Conservation (phyloP, 2,888 invertebrate genomes). For the Cepaea hortensis region DNA sequence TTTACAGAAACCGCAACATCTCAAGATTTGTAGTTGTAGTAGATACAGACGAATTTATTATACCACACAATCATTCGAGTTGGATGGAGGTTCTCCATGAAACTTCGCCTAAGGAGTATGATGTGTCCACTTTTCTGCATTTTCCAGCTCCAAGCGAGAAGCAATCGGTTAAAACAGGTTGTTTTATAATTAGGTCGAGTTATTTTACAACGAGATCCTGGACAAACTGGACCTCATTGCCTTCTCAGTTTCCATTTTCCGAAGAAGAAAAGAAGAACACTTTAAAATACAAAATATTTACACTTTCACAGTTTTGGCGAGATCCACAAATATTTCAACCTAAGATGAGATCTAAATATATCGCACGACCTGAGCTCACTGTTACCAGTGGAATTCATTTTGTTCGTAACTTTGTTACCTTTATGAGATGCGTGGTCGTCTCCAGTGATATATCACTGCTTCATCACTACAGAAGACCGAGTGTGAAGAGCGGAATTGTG, state of each 20-base stretch:
- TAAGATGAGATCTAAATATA: neutral
- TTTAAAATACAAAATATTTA: neutral
- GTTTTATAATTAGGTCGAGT: neutral
- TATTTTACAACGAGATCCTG: neutral
- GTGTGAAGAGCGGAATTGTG: neutral
- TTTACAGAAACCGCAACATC: slow-evolving; percentile 29
- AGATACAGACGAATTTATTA: slow-evolving; percentile 30
- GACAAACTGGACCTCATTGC: neutral
- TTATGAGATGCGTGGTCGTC: neutral
- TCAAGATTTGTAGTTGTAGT: slow-evolving; percentile 25
- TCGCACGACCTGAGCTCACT: slow-evolving; percentile 9
- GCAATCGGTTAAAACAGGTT: neutral
- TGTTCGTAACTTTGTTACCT: neutral
- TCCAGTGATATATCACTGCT: neutral
- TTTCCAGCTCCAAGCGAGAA: neutral
- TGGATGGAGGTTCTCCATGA: neutral
- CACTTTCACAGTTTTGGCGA: neutral
- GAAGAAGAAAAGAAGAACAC: neutral
- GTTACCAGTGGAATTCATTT: neutral
- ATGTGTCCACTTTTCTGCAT: neutral
- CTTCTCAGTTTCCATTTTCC: neutral
- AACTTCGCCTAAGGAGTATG: neutral
- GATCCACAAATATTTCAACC: neutral
- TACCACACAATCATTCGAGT: neutral
- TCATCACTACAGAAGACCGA: slow-evolving; percentile 10